These are phyloP conservation scores for Poecile montanus DNA, from an alignment of 2,797 vertebrate species.

Conservation along the genomic window DNA sequence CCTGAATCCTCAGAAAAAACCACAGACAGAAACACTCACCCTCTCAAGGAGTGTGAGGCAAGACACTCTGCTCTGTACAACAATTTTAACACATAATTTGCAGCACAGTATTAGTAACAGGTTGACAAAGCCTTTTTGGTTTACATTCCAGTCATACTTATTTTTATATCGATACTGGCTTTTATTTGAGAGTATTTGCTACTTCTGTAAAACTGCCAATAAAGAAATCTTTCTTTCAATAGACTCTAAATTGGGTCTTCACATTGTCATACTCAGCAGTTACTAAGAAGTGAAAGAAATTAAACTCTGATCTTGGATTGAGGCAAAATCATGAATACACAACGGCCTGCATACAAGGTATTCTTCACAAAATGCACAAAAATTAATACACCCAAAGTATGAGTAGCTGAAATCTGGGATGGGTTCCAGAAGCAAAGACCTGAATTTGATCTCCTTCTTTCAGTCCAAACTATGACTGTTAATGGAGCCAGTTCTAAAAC, in stretches of 20 bases:
- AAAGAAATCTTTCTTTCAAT: conserved; percentile 42
- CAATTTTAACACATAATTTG: neutral
- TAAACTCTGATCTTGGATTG: conserved; percentile 36
- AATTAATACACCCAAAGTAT: neutral
- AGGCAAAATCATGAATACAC: neutral
- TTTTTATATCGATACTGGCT: neutral
- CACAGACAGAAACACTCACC: neutral
- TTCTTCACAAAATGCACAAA: neutral
- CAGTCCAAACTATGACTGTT: neutral
- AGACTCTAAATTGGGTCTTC: conserved; percentile 27
- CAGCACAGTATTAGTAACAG: neutral
- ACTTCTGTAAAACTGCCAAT: conserved; percentile 36
- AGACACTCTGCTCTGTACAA: neutral
- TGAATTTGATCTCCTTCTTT: conserved; percentile 1
- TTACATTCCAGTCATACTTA: neutral
- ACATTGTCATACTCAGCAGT: conserved; percentile 40
- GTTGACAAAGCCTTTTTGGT: neutral
- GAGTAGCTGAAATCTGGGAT: neutral
- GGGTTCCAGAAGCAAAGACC: conserved; percentile 25
- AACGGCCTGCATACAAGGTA: neutral
- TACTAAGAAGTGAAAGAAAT: conserved; percentile 27
- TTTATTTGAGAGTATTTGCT: conserved; percentile 13
- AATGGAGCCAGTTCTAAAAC: neutral
- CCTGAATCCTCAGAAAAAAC: neutral
- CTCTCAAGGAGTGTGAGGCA: neutral